phyloP scores from a whole-genome alignment of 2,888 invertebrate genomes.

The Argynnis bischoffii region DNA sequence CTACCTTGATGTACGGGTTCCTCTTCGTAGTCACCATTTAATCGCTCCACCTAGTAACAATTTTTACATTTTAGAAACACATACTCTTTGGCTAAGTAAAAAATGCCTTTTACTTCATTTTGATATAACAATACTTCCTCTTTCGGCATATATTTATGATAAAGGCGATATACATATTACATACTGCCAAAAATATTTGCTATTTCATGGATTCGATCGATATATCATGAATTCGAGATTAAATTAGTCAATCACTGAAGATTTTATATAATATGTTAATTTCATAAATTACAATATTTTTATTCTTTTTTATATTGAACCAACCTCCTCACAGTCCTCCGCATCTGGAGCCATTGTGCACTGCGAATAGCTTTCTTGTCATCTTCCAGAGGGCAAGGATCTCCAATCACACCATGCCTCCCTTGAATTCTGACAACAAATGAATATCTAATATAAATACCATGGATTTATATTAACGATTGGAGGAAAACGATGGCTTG shows the following conservation, averaged over 20 bases:
- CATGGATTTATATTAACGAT: constrained; percentile 35
- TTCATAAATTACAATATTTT: background rate
- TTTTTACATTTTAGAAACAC: too few relatives aligned
- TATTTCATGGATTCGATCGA: too few relatives aligned
- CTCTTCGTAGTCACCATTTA: constrained; percentile 47
- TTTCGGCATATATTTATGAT: too few relatives aligned
- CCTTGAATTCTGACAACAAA: constrained; percentile 41
- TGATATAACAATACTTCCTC: too few relatives aligned
- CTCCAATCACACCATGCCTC: constrained; percentile 38
- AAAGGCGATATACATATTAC: too few relatives aligned
- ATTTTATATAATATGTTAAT: background rate
- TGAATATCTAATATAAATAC: constrained; percentile 32
- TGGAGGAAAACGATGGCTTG: constrained; percentile 41
- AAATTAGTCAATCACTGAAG: too few relatives aligned
- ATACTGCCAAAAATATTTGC: too few relatives aligned
- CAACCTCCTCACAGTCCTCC: constrained; percentile 57
- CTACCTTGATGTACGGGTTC: constrained; percentile 53
- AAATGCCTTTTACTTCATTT: too few relatives aligned
- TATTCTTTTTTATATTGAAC: background rate
- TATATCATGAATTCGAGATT: too few relatives aligned
- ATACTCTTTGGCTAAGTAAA: too few relatives aligned
- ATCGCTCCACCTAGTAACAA: constrained; percentile 43
- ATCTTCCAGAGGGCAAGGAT: constrained; percentile 40
- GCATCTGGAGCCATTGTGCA: constrained; percentile 61
- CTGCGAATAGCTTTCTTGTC: constrained; percentile 41